Conservation (phyloP, 1,140 invertebrate species). For the Coenobita brevimanus region DNA sequence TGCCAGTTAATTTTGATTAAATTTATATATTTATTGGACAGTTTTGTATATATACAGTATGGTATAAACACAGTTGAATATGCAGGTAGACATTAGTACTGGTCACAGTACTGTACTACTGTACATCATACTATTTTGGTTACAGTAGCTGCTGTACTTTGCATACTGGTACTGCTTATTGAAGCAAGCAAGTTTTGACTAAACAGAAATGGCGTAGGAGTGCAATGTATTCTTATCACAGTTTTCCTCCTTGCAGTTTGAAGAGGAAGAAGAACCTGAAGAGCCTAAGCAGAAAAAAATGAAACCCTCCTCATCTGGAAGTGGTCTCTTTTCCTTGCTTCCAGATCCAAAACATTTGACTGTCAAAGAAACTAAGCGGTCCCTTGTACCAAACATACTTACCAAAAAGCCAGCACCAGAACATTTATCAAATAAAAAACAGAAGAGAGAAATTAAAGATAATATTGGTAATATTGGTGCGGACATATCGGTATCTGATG, state of each 20-base stretch:
- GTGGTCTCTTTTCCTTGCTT: conserved; percentile 67
- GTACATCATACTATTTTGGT: too few species aligned
- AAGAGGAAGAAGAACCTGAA: conserved; percentile 51
- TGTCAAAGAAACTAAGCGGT: conserved; percentile 54
- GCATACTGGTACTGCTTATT: too few species aligned
- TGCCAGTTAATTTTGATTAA: too few species aligned
- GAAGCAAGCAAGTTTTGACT: background rate
- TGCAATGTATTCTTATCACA: background rate
- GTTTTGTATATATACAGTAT: too few species aligned
- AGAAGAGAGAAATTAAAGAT: background rate
- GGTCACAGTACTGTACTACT: too few species aligned
- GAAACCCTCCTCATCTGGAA: conserved; percentile 54
- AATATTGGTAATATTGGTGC: background rate
- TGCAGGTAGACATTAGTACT: too few species aligned
- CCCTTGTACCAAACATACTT: conserved; percentile 64
- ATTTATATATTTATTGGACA: too few species aligned
- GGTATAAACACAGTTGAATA: too few species aligned
- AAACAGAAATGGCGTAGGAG: too few species aligned
- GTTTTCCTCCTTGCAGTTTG: conserved; percentile 60
- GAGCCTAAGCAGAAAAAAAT: conserved; percentile 34
- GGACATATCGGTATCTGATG: conserved; percentile 50
- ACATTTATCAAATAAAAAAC: background rate
- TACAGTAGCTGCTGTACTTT: too few species aligned
- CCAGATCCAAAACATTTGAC: conserved; percentile 60
- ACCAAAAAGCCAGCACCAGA: conserved; percentile 52